Evolutionary conservation across 1,140 invertebrate genomes (phyloP).

Genomic region (Eciton burchellii): DNA sequence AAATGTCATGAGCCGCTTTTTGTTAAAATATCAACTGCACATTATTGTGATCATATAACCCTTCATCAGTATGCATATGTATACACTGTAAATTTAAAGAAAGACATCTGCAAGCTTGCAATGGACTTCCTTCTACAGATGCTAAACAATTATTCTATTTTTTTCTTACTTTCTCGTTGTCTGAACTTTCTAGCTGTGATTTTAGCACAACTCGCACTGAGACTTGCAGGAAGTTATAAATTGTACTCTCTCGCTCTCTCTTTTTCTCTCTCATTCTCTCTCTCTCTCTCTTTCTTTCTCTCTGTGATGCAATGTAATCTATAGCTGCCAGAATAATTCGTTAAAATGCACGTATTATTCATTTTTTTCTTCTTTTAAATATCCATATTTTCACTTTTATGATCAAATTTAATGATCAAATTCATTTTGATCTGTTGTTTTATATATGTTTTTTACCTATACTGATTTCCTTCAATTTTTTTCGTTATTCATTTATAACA

Average conservation of each 20-base stretch:
- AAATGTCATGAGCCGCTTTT: slow-evolving; percentile 23
- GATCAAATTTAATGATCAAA: slow-evolving; percentile 61
- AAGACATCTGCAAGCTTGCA: slow-evolving; percentile 34
- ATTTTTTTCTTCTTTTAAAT: slow-evolving; percentile 61
- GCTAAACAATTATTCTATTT: slow-evolving; percentile 56
- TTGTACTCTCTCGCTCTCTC: slow-evolving; percentile 67
- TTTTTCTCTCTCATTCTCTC: slow-evolving; percentile 66
- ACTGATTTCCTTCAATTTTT: slow-evolving; percentile 57
- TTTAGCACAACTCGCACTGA: slow-evolving; percentile 52
- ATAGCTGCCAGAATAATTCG: slow-evolving; percentile 75
- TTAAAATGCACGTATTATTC: slow-evolving; percentile 62
- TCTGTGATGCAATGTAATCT: slow-evolving; percentile 65
- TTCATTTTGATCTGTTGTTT: slow-evolving; percentile 67
- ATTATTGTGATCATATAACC: slow-evolving; percentile 32
- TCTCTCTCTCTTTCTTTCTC: background rate
- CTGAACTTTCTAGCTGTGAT: slow-evolving; percentile 65
- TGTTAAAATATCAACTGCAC: slow-evolving; percentile 34
- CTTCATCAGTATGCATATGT: slow-evolving; percentile 40
- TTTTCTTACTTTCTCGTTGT: slow-evolving; percentile 65
- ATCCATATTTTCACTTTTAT: slow-evolving; percentile 50
- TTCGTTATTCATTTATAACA: slow-evolving; percentile 89
- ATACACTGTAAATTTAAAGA: slow-evolving; percentile 52
- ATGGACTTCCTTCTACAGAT: slow-evolving; percentile 19
- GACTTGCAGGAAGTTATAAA: slow-evolving; percentile 62
- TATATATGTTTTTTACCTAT: slow-evolving; percentile 68